Conservation (phyloP, 2,113 vertebrate genomes). For the Tonatia bakeri region DNA sequence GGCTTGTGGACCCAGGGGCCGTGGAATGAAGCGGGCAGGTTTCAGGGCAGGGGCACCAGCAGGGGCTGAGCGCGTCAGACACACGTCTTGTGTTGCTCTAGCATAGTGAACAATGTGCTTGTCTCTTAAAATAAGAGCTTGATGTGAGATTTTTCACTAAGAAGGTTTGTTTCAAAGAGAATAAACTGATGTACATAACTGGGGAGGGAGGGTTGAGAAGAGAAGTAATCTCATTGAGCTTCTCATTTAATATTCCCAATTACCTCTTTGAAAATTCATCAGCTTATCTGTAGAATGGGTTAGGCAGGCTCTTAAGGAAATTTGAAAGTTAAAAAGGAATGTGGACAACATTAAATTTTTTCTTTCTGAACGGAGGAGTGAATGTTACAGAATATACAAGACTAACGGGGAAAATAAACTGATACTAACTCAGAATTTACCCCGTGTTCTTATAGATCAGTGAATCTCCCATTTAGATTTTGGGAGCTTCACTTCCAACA, state of each 20-base stretch:
- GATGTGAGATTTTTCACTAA: not conserved
- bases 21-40: not conserved
- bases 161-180: not conserved
- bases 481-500: not conserved
- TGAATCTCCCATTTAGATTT: not conserved
- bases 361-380: not conserved
- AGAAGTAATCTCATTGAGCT: not conserved
- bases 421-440: not conserved
- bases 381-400: not conserved
- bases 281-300: not conserved
- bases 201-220: not conserved
- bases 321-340: not conserved
- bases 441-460: not conserved
- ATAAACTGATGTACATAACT: not conserved
- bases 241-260: not conserved
- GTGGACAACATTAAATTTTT: not conserved
- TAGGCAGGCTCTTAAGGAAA: not conserved
- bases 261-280: conserved; percentile 8
- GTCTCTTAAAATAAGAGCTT: not conserved
- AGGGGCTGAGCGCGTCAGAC: not conserved
- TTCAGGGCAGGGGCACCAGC: not conserved
- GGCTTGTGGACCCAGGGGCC: not conserved
- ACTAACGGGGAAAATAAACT: not conserved
- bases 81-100: not conserved
- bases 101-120: not conserved